Evolutionary conservation across 2,113 vertebrate genomes (phyloP).

Genomic region (Lophochroa leadbeateri): DNA sequence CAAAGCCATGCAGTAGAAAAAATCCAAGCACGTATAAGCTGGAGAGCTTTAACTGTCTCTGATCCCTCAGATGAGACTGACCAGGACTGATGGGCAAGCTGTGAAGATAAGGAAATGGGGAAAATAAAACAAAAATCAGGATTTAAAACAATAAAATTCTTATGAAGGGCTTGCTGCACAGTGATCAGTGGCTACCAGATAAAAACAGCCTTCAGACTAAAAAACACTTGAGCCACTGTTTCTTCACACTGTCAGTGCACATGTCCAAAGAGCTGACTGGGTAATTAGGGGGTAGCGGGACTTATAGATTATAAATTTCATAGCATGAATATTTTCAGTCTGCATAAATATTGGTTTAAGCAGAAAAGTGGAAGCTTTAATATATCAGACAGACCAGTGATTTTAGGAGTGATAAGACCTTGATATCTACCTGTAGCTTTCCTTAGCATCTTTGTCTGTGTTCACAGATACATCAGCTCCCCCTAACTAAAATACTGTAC

Average conservation of each 20-base stretch:
- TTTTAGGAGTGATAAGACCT: slow-evolving; percentile 47
- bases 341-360: slow-evolving; percentile 65
- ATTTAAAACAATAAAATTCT: slow-evolving; percentile 47
- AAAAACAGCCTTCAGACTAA: slow-evolving; percentile 35
- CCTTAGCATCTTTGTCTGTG: slow-evolving; percentile 35
- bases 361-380: slow-evolving; percentile 25
- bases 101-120: slow-evolving; percentile 32
- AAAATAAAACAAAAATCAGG: slow-evolving; percentile 49
- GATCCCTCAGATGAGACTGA: background rate
- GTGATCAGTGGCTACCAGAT: slow-evolving; percentile 14
- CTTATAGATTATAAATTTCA: slow-evolving; percentile 47
- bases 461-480: background rate
- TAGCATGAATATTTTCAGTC: slow-evolving; percentile 48
- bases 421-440: slow-evolving; percentile 37
- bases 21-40: background rate
- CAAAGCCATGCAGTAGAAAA: background rate
- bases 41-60: background rate
- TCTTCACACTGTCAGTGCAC: background rate
- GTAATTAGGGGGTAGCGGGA: slow-evolving; percentile 5
- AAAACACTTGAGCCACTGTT: slow-evolving; percentile 47
- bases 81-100: background rate
- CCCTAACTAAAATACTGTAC: background rate
- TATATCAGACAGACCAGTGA: background rate
- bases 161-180: background rate
- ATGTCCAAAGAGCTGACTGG: slow-evolving; percentile 29